These are phyloP conservation scores for Sebastes baramenuke DNA, from an alignment of 2,797 vertebrate species.

Conservation along the genomic window DNA sequence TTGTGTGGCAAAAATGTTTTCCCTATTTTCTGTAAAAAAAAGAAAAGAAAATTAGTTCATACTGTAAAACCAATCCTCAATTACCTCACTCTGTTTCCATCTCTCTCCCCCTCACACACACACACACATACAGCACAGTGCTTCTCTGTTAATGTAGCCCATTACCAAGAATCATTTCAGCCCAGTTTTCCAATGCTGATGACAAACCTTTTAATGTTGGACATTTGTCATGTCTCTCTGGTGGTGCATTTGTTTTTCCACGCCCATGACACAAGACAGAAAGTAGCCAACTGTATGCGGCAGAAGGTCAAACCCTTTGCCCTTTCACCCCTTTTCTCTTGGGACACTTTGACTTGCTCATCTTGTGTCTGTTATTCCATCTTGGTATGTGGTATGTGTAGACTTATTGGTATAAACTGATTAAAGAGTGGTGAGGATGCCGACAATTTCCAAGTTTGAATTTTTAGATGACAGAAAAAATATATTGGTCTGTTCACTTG, in stretches of 20 bases:
- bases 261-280: neutral
- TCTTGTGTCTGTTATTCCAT: neutral
- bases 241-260: constrained; percentile 29
- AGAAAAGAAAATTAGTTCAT: neutral
- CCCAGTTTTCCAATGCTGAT: constrained; percentile 16
- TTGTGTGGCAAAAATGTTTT: neutral
- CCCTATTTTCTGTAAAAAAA: neutral
- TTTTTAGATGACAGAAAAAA: neutral
- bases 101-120: neutral
- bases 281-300: neutral
- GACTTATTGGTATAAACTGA: neutral
- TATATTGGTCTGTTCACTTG: neutral
- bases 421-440: neutral
- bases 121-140: neutral
- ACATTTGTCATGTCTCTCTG: constrained; percentile 28
- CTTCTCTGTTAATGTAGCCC: constrained; percentile 32
- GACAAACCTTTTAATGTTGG: constrained; percentile 38
- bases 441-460: neutral
- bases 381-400: neutral
- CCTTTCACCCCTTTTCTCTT: neutral
- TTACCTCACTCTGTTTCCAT: constrained; percentile 14
- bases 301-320: neutral
- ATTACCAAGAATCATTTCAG: constrained; percentile 44
- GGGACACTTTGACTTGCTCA: neutral
- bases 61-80: constrained; percentile 20